Evolutionary conservation across 2,113 vertebrate genomes (phyloP).

Genomic region (Sphyrna mokarran): DNA sequence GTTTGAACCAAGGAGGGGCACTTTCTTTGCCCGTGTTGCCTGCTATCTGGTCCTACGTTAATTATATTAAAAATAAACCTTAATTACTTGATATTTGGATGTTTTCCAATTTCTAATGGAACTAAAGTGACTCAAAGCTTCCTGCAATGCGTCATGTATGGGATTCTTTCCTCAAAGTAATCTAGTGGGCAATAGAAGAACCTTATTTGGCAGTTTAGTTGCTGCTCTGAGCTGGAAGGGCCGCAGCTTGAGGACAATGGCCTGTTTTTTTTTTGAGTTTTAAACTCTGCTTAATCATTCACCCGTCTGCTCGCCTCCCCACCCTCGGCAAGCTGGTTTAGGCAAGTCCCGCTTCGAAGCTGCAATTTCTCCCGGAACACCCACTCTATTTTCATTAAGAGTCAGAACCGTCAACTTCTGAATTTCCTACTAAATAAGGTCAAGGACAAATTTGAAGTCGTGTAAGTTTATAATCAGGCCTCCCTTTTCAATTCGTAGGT

Average conservation of each 20-base stretch:
- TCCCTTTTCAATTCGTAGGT: not conserved
- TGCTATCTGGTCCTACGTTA: not conserved
- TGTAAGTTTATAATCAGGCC: not conserved
- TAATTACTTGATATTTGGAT: not conserved
- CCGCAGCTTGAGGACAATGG: not conserved
- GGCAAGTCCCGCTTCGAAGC: not conserved
- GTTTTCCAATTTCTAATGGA: conserved; percentile 11
- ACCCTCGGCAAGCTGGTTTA: not conserved
- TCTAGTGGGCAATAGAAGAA: not conserved
- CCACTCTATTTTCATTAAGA: not conserved
- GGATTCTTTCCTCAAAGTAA: conserved; percentile 35
- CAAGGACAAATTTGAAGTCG: not conserved
- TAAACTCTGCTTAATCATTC: conserved; percentile 1
- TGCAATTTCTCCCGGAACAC: not conserved
- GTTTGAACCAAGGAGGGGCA: too few species aligned
- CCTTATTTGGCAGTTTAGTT: conserved; percentile 31
- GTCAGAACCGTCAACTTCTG: not conserved
- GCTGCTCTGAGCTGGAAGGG: not conserved
- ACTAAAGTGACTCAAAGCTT: conserved; percentile 33
- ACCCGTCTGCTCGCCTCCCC: not conserved
- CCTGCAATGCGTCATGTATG: conserved; percentile 33
- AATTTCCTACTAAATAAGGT: conserved; percentile 24
- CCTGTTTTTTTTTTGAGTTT: not conserved
- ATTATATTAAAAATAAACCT: not conserved
- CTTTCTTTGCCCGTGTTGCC: not conserved